These are phyloP conservation scores for Patiria pectinifera DNA, from an alignment of 53 echinoderm and acorn worm species.

Conservation along the genomic window DNA sequence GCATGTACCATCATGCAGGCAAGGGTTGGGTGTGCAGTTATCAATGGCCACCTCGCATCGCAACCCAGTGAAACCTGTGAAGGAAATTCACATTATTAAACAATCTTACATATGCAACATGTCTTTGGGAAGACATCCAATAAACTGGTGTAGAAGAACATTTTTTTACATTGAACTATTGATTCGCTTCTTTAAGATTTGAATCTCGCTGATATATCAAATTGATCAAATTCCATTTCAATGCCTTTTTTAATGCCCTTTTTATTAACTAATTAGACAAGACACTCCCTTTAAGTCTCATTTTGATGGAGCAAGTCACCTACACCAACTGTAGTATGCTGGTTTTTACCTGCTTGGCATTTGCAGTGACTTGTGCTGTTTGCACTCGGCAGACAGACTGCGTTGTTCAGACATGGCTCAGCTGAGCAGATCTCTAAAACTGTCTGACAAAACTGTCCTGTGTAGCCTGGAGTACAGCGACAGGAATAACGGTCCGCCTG, in stretches of 20 bases:
- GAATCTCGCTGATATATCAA: no score
- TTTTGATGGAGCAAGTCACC: not conserved
- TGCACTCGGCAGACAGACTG: not conserved
- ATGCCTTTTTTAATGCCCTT: no score
- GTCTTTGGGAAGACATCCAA: no score
- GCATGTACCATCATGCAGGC: constrained; percentile 42
- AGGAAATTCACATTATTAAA: not conserved
- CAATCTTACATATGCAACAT: not conserved
- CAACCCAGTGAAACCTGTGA: constrained; percentile 56
- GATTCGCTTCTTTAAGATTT: no score
- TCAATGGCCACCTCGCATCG: constrained; percentile 62
- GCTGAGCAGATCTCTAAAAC: constrained; percentile 52
- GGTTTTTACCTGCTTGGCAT: constrained; percentile 33
- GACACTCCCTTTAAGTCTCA: not conserved
- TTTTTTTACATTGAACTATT: no score
- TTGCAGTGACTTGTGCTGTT: constrained; percentile 29
- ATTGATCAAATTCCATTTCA: no score
- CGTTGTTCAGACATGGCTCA: constrained; percentile 53
- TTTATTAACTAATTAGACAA: no score
- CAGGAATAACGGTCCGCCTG: constrained; percentile 64
- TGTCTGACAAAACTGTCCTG: constrained; percentile 53
- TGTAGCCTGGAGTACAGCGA: constrained; percentile 54
- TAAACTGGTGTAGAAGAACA: no score
- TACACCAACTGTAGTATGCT: not conserved
- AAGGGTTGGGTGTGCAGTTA: constrained; percentile 68